These are phyloP conservation scores for Drosophila oshimai DNA, from an alignment of 1,140 invertebrate genomes.

Conservation along the genomic window DNA sequence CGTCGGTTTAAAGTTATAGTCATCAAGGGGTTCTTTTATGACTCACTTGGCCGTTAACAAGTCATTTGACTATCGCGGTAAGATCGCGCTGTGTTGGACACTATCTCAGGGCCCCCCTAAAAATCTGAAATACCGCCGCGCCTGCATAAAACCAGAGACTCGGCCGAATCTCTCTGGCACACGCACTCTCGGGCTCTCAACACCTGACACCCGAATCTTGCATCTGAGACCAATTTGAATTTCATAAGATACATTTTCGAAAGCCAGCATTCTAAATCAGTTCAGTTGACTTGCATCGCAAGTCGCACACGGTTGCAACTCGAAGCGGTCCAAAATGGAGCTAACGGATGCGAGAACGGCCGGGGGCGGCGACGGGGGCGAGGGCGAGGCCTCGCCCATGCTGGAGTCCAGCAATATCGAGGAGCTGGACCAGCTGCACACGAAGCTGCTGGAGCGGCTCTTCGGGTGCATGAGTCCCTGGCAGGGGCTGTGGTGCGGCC, in stretches of 20 bases:
- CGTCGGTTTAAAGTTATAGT: conserved; percentile 1
- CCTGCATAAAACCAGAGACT: conserved; percentile 23
- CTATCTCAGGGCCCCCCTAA: background rate
- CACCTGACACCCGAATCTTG: conserved; percentile 34
- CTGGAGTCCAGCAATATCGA: conserved; percentile 22
- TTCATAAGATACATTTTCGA: conserved; percentile 33
- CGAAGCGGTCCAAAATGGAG: conserved; percentile 2
- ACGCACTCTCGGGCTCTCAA: conserved; percentile 32
- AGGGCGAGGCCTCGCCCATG: conserved; percentile 61
- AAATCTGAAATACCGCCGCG: conserved; percentile 23
- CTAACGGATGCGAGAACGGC: background rate
- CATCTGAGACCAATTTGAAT: conserved; percentile 51
- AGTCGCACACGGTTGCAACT: conserved; percentile 57
- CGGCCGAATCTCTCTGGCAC: conserved; percentile 17
- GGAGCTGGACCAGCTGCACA: conserved; percentile 53
- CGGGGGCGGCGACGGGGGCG: no score
- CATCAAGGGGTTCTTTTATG: conserved; percentile 31
- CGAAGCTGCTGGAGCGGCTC: conserved; percentile 81
- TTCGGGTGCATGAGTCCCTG: conserved; percentile 86
- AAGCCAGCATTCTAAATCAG: conserved; percentile 46
- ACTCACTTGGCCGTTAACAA: conserved; percentile 22
- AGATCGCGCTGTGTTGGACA: conserved; percentile 19
- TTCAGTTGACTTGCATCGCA: conserved; percentile 64
- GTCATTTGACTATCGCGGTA: conserved; percentile 24
- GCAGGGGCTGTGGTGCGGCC: conserved; percentile 87